Evolutionary conservation across 2,797 vertebrate species (phyloP).

Genomic region (Coendou prehensilis): DNA sequence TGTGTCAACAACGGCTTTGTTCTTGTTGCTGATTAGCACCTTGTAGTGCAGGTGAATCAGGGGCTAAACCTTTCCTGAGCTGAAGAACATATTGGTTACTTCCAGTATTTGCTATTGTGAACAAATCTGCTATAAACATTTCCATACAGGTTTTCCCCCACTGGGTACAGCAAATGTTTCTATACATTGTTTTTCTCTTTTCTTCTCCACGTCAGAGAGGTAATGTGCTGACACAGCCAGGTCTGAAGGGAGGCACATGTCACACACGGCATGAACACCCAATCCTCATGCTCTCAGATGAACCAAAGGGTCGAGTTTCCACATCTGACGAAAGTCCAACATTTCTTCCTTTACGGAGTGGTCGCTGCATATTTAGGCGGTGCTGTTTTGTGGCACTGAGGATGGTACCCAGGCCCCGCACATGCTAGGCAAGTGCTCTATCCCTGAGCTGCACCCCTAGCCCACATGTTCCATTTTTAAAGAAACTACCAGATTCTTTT

Average conservation of each 20-base stretch:
- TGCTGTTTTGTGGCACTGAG: not conserved
- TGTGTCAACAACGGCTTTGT: accelerated
- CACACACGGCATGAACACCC: not conserved
- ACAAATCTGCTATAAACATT: not conserved
- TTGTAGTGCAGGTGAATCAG: accelerated
- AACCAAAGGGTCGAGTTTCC: not conserved
- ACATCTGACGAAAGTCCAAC: not conserved
- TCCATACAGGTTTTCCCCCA: not conserved
- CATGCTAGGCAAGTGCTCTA: not conserved
- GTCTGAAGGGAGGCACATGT: not conserved
- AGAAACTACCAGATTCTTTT: not conserved
- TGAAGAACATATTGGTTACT: not conserved
- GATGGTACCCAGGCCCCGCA: not conserved
- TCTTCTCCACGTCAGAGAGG: not conserved
- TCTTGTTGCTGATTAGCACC: not conserved
- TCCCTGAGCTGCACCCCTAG: not conserved
- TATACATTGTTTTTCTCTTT: not conserved
- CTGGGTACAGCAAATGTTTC: not conserved
- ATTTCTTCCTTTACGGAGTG: not conserved
- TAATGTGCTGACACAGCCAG: not conserved
- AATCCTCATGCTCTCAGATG: not conserved
- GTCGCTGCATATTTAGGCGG: not conserved
- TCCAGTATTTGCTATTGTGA: not conserved
- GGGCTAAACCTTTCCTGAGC: too few relatives aligned
- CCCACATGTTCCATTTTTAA: not conserved